Conservation (phyloP, 2,797 vertebrate genomes). For the Potorous gilbertii region DNA sequence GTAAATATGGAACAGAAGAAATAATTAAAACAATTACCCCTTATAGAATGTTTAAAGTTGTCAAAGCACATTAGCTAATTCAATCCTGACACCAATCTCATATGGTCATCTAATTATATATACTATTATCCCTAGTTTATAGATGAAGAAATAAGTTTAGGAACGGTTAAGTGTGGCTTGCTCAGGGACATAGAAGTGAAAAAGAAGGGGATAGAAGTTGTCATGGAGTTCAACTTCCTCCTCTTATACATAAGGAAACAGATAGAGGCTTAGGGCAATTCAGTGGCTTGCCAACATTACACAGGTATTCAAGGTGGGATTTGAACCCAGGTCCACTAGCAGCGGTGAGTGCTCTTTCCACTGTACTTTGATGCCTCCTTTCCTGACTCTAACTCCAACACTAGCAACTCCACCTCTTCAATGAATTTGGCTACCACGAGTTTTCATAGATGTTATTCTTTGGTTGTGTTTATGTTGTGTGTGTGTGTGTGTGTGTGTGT, state of each 20-base stretch:
- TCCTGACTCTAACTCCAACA: neutral
- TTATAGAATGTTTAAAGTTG: neutral
- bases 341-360: neutral
- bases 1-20: slow-evolving; percentile 58
- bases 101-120: neutral
- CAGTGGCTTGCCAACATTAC: neutral
- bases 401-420: neutral
- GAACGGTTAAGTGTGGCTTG: neutral
- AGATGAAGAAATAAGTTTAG: neutral
- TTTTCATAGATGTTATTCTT: slow-evolving; percentile 70
- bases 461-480: slow-evolving; percentile 53
- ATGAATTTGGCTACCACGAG: slow-evolving; percentile 67
- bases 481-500: neutral
- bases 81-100: neutral
- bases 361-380: neutral
- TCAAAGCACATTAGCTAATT: neutral
- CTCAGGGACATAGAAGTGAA: neutral
- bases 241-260: neutral
- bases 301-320: neutral
- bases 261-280: neutral
- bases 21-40: slow-evolving; percentile 39
- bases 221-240: neutral
- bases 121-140: neutral
- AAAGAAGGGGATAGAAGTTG: neutral
- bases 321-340: neutral